phyloP scores from a whole-genome alignment of 2,797 vertebrate genomes.

The Sebastes matsubarae region DNA sequence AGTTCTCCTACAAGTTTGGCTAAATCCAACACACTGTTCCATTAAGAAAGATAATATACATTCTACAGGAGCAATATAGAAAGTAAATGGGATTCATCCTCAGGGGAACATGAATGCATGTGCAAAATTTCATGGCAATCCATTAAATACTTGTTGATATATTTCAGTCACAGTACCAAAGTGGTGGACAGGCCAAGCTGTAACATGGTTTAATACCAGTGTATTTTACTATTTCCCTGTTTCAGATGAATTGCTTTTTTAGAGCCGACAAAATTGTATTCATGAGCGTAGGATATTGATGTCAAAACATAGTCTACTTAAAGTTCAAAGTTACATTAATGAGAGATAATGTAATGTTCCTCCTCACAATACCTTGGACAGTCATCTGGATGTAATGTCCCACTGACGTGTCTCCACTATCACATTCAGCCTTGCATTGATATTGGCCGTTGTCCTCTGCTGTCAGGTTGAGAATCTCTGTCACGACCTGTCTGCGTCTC shows the following conservation, averaged over 20 bases:
- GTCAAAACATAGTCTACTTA: neutral
- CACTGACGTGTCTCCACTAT: rapidly evolving
- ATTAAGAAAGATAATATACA: neutral
- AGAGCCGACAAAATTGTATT: neutral
- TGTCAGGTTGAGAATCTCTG: constrained; percentile 40
- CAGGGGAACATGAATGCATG: neutral
- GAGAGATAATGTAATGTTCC: neutral
- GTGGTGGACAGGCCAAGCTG: neutral
- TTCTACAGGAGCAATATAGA: neutral
- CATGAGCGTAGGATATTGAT: neutral
- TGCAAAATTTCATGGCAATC: neutral
- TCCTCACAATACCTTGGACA: constrained; percentile 24
- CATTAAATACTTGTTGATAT: neutral
- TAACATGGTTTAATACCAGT: neutral
- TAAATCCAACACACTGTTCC: too few species aligned
- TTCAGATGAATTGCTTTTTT: neutral
- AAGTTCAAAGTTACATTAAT: neutral
- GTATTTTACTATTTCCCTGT: neutral
- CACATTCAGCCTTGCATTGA: constrained; percentile 50
- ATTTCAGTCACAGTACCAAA: neutral
- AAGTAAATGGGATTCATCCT: neutral
- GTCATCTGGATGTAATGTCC: constrained; percentile 17
- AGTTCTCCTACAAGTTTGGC: too few species aligned
- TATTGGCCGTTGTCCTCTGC: rapidly evolving
- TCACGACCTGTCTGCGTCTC: constrained; percentile 36